Evolutionary conservation across 2,888 invertebrate genomes (phyloP).

Genomic region (Thereva unica): DNA sequence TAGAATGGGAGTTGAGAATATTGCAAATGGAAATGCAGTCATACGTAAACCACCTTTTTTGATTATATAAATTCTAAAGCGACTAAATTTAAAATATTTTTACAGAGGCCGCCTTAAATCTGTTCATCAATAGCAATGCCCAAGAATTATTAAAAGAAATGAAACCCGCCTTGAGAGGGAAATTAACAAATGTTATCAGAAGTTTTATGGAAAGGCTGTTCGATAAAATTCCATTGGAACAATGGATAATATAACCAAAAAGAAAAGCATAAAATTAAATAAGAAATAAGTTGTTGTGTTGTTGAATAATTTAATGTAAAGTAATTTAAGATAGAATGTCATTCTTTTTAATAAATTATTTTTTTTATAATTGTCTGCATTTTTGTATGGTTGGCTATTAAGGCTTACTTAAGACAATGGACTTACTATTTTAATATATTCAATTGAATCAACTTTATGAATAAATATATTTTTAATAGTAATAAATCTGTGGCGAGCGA

Average conservation of each 20-base stretch:
- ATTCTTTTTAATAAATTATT: too few relatives aligned
- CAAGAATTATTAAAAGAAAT: constrained; percentile 84
- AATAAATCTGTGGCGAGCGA: too few relatives aligned
- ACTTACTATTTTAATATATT: too few relatives aligned
- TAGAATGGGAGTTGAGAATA: constrained; percentile 83
- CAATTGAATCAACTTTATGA: too few relatives aligned
- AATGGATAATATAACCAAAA: constrained; percentile 64
- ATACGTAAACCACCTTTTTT: constrained; percentile 66
- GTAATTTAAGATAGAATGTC: too few relatives aligned
- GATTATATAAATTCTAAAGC: not conserved
- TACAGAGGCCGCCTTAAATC: constrained; percentile 80
- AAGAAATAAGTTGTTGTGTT: too few relatives aligned
- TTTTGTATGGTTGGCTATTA: too few relatives aligned
- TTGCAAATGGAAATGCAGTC: constrained; percentile 78
- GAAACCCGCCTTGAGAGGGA: constrained; percentile 80
- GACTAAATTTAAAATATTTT: constrained; percentile 39
- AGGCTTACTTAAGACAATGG: too few relatives aligned
- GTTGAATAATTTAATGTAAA: too few relatives aligned
- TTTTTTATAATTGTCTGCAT: too few relatives aligned
- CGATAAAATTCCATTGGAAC: constrained; percentile 75
- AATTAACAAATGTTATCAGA: constrained; percentile 75
- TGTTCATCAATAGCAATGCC: constrained; percentile 84
- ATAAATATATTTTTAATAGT: too few relatives aligned
- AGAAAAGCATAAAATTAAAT: too few relatives aligned
- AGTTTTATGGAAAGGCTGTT: constrained; percentile 77